Conservation (phyloP, 2,797 vertebrate genomes). For the Acanthiza pusilla region DNA sequence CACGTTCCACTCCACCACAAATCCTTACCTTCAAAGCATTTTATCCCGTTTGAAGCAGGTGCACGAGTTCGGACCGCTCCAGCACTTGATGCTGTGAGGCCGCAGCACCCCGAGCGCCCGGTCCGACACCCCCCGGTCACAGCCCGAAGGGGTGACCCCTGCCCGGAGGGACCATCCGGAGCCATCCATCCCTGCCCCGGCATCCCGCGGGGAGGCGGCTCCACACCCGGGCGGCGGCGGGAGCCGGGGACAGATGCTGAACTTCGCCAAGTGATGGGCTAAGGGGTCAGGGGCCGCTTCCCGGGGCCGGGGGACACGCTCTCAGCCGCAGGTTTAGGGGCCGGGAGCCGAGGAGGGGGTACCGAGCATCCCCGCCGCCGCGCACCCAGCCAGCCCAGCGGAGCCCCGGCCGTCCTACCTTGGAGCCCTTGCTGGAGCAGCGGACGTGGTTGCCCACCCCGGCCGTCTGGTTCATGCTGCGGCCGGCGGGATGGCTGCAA, state of each 20-base stretch:
- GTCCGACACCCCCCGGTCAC: not conserved
- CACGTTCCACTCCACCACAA: not conserved
- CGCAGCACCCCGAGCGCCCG: not conserved
- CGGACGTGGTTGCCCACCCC: slow-evolving; percentile 88
- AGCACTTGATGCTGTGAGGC: not conserved
- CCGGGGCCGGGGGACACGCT: not conserved
- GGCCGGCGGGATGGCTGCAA: not conserved
- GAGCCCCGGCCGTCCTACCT: slow-evolving; percentile 77
- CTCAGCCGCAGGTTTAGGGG: not conserved
- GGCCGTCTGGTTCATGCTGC: slow-evolving; percentile 92
- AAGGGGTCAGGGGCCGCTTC: not conserved
- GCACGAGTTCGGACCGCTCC: not conserved
- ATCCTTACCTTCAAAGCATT: not conserved
- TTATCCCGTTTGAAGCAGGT: not conserved
- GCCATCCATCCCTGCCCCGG: not conserved
- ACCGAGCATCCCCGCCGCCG: no score
- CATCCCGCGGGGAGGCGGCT: not conserved
- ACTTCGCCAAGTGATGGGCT: not conserved
- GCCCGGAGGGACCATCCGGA: not conserved
- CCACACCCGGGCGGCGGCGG: not conserved
- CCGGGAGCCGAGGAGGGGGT: no score
- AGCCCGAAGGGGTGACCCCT: not conserved
- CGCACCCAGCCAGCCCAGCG: not conserved
- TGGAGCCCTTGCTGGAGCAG: slow-evolving; percentile 84
- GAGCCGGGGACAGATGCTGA: not conserved